Base-by-base conservation (phyloP, 1,140 invertebrate genomes). In the Drosophila nigrodunni region DNA sequence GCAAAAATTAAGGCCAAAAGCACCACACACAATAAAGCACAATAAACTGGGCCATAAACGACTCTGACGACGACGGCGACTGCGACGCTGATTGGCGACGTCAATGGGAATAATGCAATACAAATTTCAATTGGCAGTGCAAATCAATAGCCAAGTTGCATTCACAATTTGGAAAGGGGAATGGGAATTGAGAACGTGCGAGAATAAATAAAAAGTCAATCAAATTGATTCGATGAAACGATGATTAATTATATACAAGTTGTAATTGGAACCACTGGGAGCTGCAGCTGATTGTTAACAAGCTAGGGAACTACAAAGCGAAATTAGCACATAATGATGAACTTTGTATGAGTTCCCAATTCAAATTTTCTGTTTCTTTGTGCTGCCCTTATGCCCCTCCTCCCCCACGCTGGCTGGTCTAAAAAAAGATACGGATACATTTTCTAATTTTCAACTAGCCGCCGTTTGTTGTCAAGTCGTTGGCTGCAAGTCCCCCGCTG, bases 51-150 rank as follows among this genome's bases (percentile, higher is more conserved):
- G 18, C 64, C 49, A 49, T 34, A 30, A 49, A 57, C 8, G 58
- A 39, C 7, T 39, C 37, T 9, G 6, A 37, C 39, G 4, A 4
- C 30, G 30, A n/a, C n/a, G n/a, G n/a, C n/a, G n/a, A 7, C 37
- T 11, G 1, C 35, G 54, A 41, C 34, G 18, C 8, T n/a, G 37
- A 57, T 10, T n/a, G 39, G 25, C 62, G 47, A 72, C 69, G 69
- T 66, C 69, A 66, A 72, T 66, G 66, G 70, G 5, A 54, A 73
- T 59, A 67, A 43, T 59, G 54, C 71, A 74, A 37, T 60, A 41
- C 21, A 37, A 21, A 65, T 52, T 39, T 52, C 50, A 66, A 66
- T 54, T 65, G n/a, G 18, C 44, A 59, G 30, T n/a, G 54, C 49
- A 50, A 11, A 50, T 9, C 39, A 41, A 11, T 11, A n/a, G 34